These are phyloP conservation scores for Lynx canadensis DNA, from an alignment of 2,113 vertebrate species.

Conservation along the genomic window DNA sequence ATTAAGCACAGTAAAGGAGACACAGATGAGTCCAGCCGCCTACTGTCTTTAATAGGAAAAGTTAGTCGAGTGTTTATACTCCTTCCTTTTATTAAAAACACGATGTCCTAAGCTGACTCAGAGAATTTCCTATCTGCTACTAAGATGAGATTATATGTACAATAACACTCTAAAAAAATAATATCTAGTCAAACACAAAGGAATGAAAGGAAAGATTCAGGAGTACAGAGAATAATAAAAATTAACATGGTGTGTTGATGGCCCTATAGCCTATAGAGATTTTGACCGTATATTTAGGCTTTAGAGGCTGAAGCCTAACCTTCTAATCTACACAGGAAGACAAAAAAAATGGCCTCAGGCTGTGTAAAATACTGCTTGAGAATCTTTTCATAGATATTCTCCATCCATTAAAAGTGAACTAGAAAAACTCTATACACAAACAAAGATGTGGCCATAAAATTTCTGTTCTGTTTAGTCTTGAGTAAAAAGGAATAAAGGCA, in stretches of 20 bases:
- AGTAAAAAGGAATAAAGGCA: neutral
- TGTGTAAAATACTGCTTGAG: neutral
- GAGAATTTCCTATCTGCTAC: neutral
- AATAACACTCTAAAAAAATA: constrained; percentile 22
- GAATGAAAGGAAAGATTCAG: neutral
- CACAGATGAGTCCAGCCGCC: neutral
- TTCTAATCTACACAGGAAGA: neutral
- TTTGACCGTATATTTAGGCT: neutral
- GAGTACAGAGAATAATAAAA: neutral
- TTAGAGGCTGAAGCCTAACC: neutral
- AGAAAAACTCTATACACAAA: neutral
- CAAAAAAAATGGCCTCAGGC: neutral
- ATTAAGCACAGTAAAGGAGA: neutral
- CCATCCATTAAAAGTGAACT: neutral
- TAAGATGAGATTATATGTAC: neutral
- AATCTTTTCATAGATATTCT: neutral
- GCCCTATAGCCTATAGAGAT: too few relatives aligned
- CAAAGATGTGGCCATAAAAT: neutral
- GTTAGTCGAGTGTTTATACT: neutral
- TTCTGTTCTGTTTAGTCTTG: neutral
- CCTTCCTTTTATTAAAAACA: constrained; percentile 51
- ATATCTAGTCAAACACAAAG: neutral
- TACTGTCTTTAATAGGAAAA: neutral
- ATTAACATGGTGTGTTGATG: neutral
- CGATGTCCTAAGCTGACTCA: neutral